phyloP scores from a whole-genome alignment of 2,888 invertebrate genomes.

The Lacanobia oleracea region DNA sequence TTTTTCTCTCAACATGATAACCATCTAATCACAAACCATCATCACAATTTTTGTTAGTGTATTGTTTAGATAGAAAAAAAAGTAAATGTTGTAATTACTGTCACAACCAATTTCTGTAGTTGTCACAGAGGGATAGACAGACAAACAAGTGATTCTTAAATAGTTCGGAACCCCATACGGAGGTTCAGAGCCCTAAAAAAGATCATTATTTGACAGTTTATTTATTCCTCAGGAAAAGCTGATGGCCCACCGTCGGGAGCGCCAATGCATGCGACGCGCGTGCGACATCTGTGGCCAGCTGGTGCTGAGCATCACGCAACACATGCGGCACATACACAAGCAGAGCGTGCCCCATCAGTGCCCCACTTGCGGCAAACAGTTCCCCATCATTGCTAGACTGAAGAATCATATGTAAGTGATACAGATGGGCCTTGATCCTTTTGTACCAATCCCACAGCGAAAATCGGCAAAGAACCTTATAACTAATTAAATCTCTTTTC shows the following conservation, averaged over 20 bases:
- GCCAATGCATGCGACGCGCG: constrained; percentile 86
- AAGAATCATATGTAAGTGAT: constrained; percentile 84
- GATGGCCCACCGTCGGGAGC: constrained; percentile 81
- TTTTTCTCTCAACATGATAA: not conserved
- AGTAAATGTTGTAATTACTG: no score
- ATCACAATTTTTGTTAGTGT: not conserved
- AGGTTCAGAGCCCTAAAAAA: not conserved
- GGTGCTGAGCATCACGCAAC: constrained; percentile 84
- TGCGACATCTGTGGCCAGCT: constrained; percentile 87
- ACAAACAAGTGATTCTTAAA: no score
- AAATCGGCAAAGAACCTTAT: not conserved
- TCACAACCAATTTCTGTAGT: no score
- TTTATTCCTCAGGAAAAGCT: constrained; percentile 73
- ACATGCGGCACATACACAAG: constrained; percentile 86
- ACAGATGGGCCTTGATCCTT: no score
- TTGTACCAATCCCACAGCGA: not conserved
- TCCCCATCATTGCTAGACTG: constrained; percentile 85
- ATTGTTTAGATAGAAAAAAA: no score
- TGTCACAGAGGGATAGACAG: no score
- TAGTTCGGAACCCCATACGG: no score
- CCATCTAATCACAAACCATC: not conserved
- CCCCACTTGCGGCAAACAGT: constrained; percentile 86
- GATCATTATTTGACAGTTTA: not conserved
- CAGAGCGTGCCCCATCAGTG: constrained; percentile 82
- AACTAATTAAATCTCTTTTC: constrained; percentile 23